phyloP scores from a whole-genome alignment of 2,113 vertebrate species.

The Sturnira hondurensis region DNA sequence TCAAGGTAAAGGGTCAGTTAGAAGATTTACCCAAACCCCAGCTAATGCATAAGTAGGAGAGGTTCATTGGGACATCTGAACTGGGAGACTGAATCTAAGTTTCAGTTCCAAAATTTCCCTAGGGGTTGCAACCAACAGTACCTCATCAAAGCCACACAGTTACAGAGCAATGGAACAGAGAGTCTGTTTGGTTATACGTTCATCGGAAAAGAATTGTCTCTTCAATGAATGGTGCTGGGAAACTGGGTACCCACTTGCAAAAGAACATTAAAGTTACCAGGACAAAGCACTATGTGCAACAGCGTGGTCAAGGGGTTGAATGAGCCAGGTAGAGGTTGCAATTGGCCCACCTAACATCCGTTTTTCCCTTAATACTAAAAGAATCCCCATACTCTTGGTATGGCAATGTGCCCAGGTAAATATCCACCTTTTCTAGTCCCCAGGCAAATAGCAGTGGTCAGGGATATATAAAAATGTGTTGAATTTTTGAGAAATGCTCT shows the following conservation, averaged over 20 bases:
- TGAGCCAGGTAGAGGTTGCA: background rate
- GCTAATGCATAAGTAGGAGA: background rate
- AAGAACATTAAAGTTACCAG: background rate
- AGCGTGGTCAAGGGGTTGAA: background rate
- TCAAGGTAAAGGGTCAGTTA: background rate
- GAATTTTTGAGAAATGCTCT: background rate
- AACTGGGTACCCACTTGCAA: background rate
- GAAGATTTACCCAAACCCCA: background rate
- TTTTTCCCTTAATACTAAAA: background rate
- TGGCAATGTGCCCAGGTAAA: background rate
- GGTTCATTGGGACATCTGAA: background rate
- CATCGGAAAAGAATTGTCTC: background rate
- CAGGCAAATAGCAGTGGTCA: background rate
- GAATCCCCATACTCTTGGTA: background rate
- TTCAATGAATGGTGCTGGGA: background rate
- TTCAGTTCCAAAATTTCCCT: background rate
- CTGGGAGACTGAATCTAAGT: background rate
- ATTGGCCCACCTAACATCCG: background rate
- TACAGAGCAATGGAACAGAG: background rate
- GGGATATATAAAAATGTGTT: background rate
- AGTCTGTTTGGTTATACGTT: background rate
- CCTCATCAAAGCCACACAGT: background rate
- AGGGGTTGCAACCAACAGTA: background rate
- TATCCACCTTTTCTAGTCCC: background rate
- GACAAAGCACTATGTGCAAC: background rate